Base-by-base conservation (phyloP, 1,140 invertebrate genomes). In the Drosophila grimshawi region DNA sequence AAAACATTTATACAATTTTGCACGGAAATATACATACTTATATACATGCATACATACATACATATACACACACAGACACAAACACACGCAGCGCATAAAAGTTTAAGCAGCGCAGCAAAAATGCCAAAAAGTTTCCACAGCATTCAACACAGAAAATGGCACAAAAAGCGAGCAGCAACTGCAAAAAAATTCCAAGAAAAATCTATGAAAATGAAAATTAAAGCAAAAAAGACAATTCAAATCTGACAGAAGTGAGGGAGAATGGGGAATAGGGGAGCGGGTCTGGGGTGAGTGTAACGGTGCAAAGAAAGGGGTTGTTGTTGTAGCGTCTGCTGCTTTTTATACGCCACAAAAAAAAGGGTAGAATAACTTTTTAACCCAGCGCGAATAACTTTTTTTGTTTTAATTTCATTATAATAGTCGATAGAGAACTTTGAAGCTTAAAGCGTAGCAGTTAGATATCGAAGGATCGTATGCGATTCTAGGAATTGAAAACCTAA, bases 1-100 rank as follows among this genome's bases (percentile, higher is more conserved):
- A 86, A 82, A 86, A 86, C 83, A 86, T 86, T 86, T 86, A 88
- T 86, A 86, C 83, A 86, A 86, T 86, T 86, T 86, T 81, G 83
- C 83, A 86, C 83, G 83, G 79, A 86, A 86, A 82, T 76, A 81
- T 68, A 78, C 82, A 81, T 19, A 69, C 59, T 19, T 19, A 19
- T 19, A 19, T 19, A 74, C 60, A 67, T 37, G 37, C 32, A 45
- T 10, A 45, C 62, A 65, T 55, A 53, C 52, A 66, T 32, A 55
- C 39, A 43, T 32, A 56, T 52, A 65, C n/a, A 33, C 51, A 61
- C 19, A 62, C 11, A 68, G 43, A 48, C 29, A 63, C 19, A 60
- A 52, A 60, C 55, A 65, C 63, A 66, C 64, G 56, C 67, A 86
- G 78, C 82, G 82, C 79, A 86, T 86, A 86, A 86, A 86, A 86